Base-by-base conservation (phyloP, 1,140 invertebrate genomes). In the Stegodyphus dumicola region DNA sequence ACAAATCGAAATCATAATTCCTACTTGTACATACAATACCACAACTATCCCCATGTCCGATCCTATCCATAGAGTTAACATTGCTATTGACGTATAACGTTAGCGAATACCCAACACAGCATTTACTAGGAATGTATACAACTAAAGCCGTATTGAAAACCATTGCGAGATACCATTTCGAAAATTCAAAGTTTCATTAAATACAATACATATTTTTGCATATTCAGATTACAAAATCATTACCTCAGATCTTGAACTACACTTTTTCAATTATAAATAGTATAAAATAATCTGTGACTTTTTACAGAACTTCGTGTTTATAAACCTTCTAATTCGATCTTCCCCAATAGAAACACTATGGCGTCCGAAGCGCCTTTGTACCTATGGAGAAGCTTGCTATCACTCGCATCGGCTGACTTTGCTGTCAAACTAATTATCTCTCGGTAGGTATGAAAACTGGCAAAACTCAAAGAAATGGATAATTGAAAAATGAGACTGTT, bases 71-170 rank as follows among this genome's bases (percentile, higher is more conserved):
- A 85, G 84, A 85, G 75, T 85, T 85, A 85, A 85, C 84, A 85
- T 85, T 85, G 84, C 75, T 85, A 85, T 78, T 73, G 76, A 73
- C 75, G 67, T 85, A 85, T 85, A 85, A 85, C 84, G 76, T 84
- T 85, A 85, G 76, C 74, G 84, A 78, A 85, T 69, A 84, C 73
- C 81, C 81, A 53, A 76, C 81, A 84, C 81, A 78, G 84, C 75
- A 54, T 85, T 85, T 85, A 85, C 84, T 71, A 77, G n/a, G 81
- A 85, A 6, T 11, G 73, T 33, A 84, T 78, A 78, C 77, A 71
- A 78, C 75, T 71, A 85, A 71, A 54, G 75, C 75, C 52, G 18
- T 33, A 54, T 15, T 15, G 10, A 15, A 77, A 66, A 18, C 84
- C 66, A 70, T 73, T 77, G 33, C 51, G 54, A 6, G 66, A 48